A percentile compares a stretch with the other conserved stretches of the same genome.
Conservation (phyloP, 2,888 invertebrate species). For the Idaea dimidiata region DNA sequence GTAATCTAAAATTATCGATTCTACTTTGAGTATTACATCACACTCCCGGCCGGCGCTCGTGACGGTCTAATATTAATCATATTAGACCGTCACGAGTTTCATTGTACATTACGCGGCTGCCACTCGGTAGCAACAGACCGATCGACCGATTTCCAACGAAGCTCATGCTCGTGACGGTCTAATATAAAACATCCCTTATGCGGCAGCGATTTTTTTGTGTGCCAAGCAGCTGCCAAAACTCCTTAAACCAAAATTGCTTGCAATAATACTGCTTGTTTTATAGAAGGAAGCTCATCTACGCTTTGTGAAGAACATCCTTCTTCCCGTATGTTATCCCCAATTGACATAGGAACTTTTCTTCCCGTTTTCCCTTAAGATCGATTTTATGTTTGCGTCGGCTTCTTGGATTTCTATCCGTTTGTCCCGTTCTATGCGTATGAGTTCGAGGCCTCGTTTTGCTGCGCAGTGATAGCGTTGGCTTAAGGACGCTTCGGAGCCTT, state of each 20-base stretch:
- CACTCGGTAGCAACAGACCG: no score
- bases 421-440: constrained; percentile 80
- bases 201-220: constrained; percentile 19
- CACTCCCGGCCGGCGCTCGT: no score
- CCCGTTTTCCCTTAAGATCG: constrained; percentile 63
- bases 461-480: constrained; percentile 85
- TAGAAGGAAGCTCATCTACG: constrained; percentile 73
- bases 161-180: no score
- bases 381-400: constrained; percentile 59
- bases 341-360: constrained; percentile 74
- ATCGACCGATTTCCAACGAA: no score
- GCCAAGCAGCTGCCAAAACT: constrained; percentile 24
- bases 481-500: constrained; percentile 84
- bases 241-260: constrained; percentile 9
- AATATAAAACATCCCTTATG: no score
- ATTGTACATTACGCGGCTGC: no score
- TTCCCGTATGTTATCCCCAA: constrained; percentile 80
- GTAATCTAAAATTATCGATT: no score
- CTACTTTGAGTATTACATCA: no score
- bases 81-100: no score
- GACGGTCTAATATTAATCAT: no score
- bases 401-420: constrained; percentile 65
- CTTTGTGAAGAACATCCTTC: constrained; percentile 78
- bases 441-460: constrained; percentile 82
- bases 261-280: constrained; percentile 27